Evolutionary conservation across 2,113 vertebrate species (phyloP).

Genomic region (Dasyornis broadbenti): DNA sequence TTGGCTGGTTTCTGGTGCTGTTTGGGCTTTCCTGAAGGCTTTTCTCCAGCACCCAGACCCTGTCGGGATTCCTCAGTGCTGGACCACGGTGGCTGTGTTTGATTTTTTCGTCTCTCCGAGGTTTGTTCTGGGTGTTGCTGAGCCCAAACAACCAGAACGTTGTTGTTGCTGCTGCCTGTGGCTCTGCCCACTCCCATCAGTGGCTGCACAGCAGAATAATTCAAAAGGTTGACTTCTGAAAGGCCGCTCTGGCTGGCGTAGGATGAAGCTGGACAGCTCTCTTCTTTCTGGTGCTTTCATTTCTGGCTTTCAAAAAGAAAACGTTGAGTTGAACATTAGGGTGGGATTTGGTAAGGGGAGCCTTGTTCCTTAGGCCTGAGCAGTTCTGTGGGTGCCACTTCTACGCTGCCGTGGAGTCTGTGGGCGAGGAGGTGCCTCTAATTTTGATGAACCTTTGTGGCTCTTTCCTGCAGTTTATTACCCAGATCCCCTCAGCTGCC

Average conservation of each 20-base stretch:
- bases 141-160: neutral
- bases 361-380: neutral
- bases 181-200: neutral
- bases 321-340: neutral
- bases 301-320: neutral
- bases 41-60: neutral
- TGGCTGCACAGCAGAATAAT: neutral
- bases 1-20: neutral
- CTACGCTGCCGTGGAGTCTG: neutral
- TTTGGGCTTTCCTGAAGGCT: neutral
- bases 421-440: neutral
- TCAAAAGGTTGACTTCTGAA: neutral
- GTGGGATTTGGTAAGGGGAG: neutral
- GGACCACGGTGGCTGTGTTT: neutral
- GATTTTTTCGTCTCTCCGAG: neutral
- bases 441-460: neutral
- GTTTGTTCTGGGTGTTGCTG: neutral
- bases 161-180: neutral
- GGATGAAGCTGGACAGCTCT: neutral
- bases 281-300: neutral
- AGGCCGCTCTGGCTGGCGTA: neutral
- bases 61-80: neutral
- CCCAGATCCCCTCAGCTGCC: neutral
- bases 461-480: neutral
- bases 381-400: neutral